A percentile compares a stretch with the other conserved stretches of the same genome.
phyloP scores from a whole-genome alignment of 2,888 invertebrate genomes.

The Celastrina argiolus region DNA sequence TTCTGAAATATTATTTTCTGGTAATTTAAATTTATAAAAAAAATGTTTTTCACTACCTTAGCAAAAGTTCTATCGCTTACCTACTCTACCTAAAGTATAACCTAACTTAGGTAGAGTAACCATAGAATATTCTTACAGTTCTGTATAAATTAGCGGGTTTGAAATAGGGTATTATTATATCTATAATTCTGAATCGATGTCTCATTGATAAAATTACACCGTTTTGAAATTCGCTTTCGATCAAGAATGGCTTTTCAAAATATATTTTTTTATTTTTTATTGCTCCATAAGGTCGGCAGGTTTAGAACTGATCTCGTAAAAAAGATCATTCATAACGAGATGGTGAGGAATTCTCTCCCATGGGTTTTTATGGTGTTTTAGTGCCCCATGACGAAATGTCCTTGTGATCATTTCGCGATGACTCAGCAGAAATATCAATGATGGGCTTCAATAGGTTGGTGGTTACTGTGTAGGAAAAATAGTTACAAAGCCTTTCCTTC shows the following conservation, averaged over 20 bases:
- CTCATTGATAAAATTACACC: constrained; percentile 54
- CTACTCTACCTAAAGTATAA: too few relatives aligned
- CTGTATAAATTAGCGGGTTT: too few relatives aligned
- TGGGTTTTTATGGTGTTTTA: constrained; percentile 60
- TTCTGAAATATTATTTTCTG: too few relatives aligned
- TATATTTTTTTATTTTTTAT: constrained; percentile 34
- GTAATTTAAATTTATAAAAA: too few relatives aligned
- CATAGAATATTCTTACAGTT: too few relatives aligned
- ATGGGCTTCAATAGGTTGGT: constrained; percentile 31
- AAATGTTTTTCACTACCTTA: too few relatives aligned
- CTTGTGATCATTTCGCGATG: constrained; percentile 50
- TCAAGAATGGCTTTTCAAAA: constrained; percentile 40
- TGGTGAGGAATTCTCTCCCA: constrained; percentile 66
- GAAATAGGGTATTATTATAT: neutral
- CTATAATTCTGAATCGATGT: neutral
- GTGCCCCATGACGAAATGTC: constrained; percentile 62
- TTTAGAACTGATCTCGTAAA: constrained; percentile 45
- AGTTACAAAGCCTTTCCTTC: neutral
- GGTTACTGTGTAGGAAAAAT: constrained; percentile 10
- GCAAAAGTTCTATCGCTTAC: too few relatives aligned
- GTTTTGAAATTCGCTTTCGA: constrained; percentile 38
- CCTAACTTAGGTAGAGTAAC: too few relatives aligned
- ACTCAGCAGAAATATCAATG: constrained; percentile 45
- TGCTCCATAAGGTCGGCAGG: constrained; percentile 34
- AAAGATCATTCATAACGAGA: constrained; percentile 50